Conservation (phyloP, 2,797 vertebrate species). For the Chrysolophus pictus region DNA sequence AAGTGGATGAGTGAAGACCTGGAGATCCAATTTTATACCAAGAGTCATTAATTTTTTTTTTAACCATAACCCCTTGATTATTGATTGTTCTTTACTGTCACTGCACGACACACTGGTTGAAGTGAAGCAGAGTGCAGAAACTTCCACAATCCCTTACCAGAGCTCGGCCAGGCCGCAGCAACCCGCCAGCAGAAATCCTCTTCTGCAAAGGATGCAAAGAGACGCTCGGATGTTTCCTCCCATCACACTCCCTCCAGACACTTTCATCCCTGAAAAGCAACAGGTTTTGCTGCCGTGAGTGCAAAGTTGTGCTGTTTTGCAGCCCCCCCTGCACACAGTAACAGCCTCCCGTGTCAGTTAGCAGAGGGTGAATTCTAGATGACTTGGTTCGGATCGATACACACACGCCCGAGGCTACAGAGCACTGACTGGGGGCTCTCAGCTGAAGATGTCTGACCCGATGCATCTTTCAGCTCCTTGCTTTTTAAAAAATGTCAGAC, state of each 20-base stretch:
- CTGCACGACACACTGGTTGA: neutral
- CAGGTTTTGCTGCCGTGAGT: neutral
- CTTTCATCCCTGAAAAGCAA: neutral
- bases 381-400: neutral
- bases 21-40: constrained; percentile 36
- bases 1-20: constrained; percentile 66
- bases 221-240: neutral
- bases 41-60: constrained; percentile 38
- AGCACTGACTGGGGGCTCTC: neutral
- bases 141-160: neutral
- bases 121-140: neutral
- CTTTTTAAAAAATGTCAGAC: neutral
- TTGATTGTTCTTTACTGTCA: constrained; percentile 38
- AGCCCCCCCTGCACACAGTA: neutral
- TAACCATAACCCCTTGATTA: constrained; percentile 48
- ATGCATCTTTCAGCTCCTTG: neutral
- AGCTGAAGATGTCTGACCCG: neutral
- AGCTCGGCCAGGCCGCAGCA: neutral
- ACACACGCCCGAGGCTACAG: neutral
- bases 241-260: neutral
- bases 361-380: neutral
- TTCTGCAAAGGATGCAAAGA: neutral
- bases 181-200: neutral
- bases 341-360: neutral
- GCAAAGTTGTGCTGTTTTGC: neutral